Conservation (phyloP, 1,140 invertebrate genomes). For the Reticulitermes speratus region DNA sequence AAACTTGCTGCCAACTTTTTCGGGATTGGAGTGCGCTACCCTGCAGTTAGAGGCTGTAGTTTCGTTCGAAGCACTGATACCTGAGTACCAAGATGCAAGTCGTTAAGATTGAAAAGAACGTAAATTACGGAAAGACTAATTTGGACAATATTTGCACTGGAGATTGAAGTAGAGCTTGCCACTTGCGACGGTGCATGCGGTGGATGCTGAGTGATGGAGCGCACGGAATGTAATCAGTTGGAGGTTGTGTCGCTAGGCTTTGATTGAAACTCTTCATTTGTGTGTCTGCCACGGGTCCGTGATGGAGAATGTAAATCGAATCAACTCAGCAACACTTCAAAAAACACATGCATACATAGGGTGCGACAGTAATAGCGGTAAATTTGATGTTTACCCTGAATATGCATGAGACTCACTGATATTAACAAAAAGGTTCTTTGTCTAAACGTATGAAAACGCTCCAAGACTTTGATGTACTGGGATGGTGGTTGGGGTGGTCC, state of each 20-base stretch:
- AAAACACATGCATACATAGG: neutral
- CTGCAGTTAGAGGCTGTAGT: too few relatives aligned
- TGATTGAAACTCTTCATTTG: slow-evolving; percentile 12
- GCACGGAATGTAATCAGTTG: neutral
- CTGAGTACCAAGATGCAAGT: too few relatives aligned
- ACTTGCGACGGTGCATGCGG: too few relatives aligned
- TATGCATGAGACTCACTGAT: neutral
- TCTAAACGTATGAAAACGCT: neutral
- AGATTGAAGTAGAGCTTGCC: too few relatives aligned
- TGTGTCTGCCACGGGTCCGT: neutral
- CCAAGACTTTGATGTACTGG: neutral
- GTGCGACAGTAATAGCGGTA: neutral
- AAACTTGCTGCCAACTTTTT: too few relatives aligned
- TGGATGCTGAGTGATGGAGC: neutral
- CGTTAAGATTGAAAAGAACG: too few relatives aligned
- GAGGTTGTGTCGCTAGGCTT: neutral
- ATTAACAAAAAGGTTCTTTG: neutral
- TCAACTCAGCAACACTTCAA: neutral
- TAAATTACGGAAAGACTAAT: too few relatives aligned
- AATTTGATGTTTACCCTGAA: neutral
- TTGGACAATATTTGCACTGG: too few relatives aligned
- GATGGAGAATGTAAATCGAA: slow-evolving; percentile 3
- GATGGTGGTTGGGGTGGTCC: neutral
- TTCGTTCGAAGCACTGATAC: too few relatives aligned
- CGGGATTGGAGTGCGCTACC: too few relatives aligned